Evolutionary conservation across 1,140 invertebrate genomes (phyloP).

Genomic region (Sesamia nonagrioides): DNA sequence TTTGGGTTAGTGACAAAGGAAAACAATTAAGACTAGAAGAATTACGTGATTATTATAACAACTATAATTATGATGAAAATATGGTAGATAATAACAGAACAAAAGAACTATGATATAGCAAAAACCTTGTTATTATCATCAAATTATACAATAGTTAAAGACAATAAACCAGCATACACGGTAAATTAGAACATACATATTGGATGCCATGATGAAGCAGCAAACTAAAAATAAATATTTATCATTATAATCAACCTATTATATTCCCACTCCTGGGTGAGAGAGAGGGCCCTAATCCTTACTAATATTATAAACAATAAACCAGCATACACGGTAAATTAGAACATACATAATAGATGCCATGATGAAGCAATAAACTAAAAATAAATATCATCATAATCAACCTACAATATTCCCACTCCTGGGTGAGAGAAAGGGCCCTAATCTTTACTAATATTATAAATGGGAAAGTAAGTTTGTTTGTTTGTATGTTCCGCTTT

Average conservation of each 20-base stretch:
- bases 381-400: too few species aligned
- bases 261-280: too few species aligned
- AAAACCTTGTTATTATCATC: neutral
- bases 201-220: neutral
- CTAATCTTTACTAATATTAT: too few species aligned
- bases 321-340: neutral
- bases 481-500: too few species aligned
- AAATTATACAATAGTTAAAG: constrained; percentile 16
- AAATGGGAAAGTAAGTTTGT: too few species aligned
- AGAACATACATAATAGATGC: neutral
- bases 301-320: neutral
- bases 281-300: too few species aligned
- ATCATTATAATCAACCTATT: too few species aligned
- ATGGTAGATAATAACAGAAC: neutral
- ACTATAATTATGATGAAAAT: neutral
- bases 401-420: too few species aligned
- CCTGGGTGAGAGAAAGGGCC: too few species aligned
- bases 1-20: neutral
- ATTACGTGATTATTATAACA: neutral
- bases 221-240: neutral
- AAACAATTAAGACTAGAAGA: neutral
- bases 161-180: neutral
- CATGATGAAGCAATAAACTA: neutral
- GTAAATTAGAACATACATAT: neutral
- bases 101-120: neutral